Evolutionary conservation across 2,113 vertebrate species (phyloP).

Genomic region (Chaenogobius annularis): DNA sequence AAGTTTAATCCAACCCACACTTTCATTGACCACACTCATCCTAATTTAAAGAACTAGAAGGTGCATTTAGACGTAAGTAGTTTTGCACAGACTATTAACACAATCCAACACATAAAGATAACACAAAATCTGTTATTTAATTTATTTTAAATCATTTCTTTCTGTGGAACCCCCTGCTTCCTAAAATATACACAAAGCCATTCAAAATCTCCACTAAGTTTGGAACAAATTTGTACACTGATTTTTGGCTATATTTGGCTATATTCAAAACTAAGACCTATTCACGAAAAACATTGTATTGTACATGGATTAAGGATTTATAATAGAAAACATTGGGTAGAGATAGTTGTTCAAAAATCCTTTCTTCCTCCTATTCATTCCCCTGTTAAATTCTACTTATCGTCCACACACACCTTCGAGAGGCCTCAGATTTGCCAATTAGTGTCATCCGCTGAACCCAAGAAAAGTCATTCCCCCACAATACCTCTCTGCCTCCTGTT

Average conservation of each 20-base stretch:
- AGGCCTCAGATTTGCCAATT: slow-evolving; percentile 48
- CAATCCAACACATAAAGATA: not conserved
- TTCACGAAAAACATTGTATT: not conserved
- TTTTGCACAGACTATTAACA: not conserved
- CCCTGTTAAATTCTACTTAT: slow-evolving; percentile 32
- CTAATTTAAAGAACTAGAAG: not conserved
- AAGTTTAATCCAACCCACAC: slow-evolving; percentile 25
- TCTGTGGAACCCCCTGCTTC: not conserved
- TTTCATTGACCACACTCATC: not conserved
- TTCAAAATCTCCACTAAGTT: not conserved
- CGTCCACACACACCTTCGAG: slow-evolving; percentile 29
- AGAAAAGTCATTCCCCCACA: slow-evolving; percentile 36
- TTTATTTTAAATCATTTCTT: not conserved
- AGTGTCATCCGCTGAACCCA: slow-evolving; percentile 41
- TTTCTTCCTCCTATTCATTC: not conserved
- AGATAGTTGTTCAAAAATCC: not conserved
- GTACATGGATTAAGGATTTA: not conserved
- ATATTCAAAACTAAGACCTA: not conserved
- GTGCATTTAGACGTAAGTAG: no score
- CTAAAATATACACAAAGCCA: not conserved
- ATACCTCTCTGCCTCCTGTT: slow-evolving; percentile 21
- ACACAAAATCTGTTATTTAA: not conserved
- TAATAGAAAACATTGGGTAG: not conserved
- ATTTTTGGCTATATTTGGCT: not conserved
- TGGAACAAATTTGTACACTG: not conserved